Percentiles rank a stretch among this genome's conserved stretches.
Conservation (phyloP, 2,888 invertebrate genomes). For the Acanthosepion lycidas region DNA sequence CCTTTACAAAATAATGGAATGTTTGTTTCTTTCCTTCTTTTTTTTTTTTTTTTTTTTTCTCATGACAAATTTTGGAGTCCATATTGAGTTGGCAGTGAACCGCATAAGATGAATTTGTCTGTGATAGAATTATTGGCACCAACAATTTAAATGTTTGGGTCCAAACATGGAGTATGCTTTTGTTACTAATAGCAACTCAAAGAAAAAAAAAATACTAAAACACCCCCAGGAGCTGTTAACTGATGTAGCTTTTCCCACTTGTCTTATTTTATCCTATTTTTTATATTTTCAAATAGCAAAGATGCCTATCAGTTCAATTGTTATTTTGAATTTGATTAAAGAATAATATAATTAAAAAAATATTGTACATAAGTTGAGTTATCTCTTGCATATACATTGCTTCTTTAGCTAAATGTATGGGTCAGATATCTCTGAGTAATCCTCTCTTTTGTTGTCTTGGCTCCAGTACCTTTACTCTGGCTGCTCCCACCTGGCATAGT, state of each 20-base stretch:
- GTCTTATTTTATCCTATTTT: neutral
- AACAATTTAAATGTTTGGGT: slow-evolving; percentile 35
- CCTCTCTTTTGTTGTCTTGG: too few relatives aligned
- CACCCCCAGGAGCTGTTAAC: neutral
- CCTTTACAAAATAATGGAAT: neutral
- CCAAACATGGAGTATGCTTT: neutral
- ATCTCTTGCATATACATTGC: slow-evolving; percentile 11
- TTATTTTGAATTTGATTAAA: slow-evolving; percentile 18
- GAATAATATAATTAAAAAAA: neutral
- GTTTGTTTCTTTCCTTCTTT: neutral
- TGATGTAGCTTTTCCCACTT: neutral
- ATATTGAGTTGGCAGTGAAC: slow-evolving; percentile 34
- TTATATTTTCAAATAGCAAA: neutral
- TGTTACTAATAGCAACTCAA: too few relatives aligned
- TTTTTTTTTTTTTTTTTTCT: neutral
- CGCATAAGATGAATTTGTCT: slow-evolving; percentile 8
- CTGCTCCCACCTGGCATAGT: neutral
- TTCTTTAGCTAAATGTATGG: neutral
- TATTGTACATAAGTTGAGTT: neutral
- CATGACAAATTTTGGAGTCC: neutral
- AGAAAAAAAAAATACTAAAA: neutral
- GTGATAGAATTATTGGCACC: slow-evolving; percentile 44
- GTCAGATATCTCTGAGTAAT: too few relatives aligned
- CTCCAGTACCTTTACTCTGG: too few relatives aligned
- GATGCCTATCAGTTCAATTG: neutral